Evolutionary conservation across 2,888 invertebrate species (phyloP).

Genomic region (Syrista parreyssii): DNA sequence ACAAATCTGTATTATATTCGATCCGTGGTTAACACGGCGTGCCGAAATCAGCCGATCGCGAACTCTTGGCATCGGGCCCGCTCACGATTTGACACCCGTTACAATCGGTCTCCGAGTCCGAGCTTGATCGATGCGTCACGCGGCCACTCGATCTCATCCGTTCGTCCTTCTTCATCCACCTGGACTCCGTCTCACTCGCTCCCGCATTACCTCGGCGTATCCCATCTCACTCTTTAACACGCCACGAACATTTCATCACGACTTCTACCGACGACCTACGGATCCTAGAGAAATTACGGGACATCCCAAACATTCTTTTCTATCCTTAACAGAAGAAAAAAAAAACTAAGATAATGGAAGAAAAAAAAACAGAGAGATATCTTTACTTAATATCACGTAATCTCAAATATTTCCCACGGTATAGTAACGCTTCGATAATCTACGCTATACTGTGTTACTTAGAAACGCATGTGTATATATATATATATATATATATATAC

Average conservation of each 20-base stretch:
- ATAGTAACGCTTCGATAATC: neutral
- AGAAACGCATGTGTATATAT: neutral
- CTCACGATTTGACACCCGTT: neutral
- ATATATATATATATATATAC: neutral
- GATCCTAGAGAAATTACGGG: neutral
- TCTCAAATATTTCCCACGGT: neutral
- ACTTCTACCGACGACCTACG: neutral
- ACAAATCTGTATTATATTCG: neutral
- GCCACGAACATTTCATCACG: slow-evolving; percentile 6
- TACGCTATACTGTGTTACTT: neutral
- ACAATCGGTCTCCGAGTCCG: neutral
- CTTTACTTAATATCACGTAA: neutral
- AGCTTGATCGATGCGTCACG: slow-evolving; percentile 3
- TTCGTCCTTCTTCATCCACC: slow-evolving; percentile 22
- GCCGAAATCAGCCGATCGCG: neutral
- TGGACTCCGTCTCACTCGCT: slow-evolving; percentile 8
- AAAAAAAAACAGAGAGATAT: neutral
- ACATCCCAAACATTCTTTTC: neutral
- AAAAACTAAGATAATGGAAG: neutral
- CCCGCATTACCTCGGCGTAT: slow-evolving; percentile 9
- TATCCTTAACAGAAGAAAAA: neutral
- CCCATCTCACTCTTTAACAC: slow-evolving; percentile 26
- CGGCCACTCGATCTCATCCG: slow-evolving; percentile 16
- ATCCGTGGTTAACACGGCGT: neutral
- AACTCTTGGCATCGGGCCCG: neutral